These are phyloP conservation scores for Entelurus aequoreus DNA, from an alignment of 2,113 vertebrate genomes.

Conservation along the genomic window DNA sequence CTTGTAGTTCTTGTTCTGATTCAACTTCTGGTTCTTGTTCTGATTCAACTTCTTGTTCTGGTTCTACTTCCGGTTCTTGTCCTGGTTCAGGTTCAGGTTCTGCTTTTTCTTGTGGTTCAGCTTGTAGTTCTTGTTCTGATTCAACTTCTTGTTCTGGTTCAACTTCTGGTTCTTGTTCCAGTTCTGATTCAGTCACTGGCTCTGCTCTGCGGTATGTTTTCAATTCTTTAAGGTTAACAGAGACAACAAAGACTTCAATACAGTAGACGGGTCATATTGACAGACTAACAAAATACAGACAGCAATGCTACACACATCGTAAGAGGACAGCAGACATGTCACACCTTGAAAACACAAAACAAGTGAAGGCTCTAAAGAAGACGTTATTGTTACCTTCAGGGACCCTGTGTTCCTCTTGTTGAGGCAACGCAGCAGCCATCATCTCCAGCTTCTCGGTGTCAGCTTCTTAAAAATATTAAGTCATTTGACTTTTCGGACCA, in stretches of 20 bases:
- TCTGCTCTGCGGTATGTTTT: slow-evolving; percentile 5
- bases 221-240: slow-evolving; percentile 50
- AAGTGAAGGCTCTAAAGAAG: not conserved
- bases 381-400: slow-evolving; percentile 71
- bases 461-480: slow-evolving; percentile 62
- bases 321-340: not conserved
- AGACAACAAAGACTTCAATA: slow-evolving; percentile 31
- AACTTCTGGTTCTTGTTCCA: slow-evolving; percentile 5
- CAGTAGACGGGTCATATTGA: not conserved
- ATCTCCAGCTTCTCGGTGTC: slow-evolving; percentile 61
- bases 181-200: slow-evolving; percentile 3
- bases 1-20: slow-evolving; percentile 14
- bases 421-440: slow-evolving; percentile 46
- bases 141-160: slow-evolving; percentile 17
- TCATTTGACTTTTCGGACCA: slow-evolving; percentile 23
- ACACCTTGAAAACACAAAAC: not conserved
- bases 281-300: not conserved
- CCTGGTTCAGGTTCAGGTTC: too few relatives aligned
- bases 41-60: too few relatives aligned
- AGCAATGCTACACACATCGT: slow-evolving; percentile 1
- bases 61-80: too few relatives aligned
- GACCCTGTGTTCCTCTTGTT: slow-evolving; percentile 64
- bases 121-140: too few relatives aligned
- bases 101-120: too few relatives aligned
- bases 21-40: slow-evolving; percentile 3